These are phyloP conservation scores for Drosophila littoralis DNA, from an alignment of 1,140 invertebrate species.

Conservation along the genomic window DNA sequence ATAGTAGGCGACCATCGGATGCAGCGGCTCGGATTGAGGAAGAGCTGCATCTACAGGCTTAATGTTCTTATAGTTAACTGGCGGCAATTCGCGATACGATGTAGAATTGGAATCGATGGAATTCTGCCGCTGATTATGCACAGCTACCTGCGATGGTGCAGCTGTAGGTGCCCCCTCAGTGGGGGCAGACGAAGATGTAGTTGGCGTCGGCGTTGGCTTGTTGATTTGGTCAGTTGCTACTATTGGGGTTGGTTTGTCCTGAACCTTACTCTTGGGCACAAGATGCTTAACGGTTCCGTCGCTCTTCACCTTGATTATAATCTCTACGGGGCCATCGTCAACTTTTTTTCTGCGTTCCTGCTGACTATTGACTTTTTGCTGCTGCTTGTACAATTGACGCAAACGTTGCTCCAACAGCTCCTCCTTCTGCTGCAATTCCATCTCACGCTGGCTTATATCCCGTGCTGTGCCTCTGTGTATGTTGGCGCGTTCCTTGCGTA, in stretches of 20 bases:
- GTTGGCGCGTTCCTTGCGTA: constrained; percentile 62
- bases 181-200: constrained; percentile 11
- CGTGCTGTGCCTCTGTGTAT: constrained; percentile 41
- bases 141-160: background rate
- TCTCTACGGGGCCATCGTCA: constrained; percentile 61
- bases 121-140: constrained; percentile 49
- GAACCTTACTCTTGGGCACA: constrained; percentile 36
- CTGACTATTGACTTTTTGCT: background rate
- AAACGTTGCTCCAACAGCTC: constrained; percentile 67
- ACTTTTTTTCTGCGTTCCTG: constrained; percentile 1
- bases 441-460: constrained; percentile 51
- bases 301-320: constrained; percentile 72
- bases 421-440: constrained; percentile 68
- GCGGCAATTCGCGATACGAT: constrained; percentile 69
- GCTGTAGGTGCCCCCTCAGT: background rate
- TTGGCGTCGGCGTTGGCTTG: background rate
- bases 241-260: constrained; percentile 8
- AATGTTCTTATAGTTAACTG: constrained; percentile 52
- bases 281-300: constrained; percentile 66
- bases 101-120: constrained; percentile 80
- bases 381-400: constrained; percentile 55
- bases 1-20: constrained; percentile 74
- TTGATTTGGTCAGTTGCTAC: constrained; percentile 9
- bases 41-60: background rate
- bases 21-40: constrained; percentile 22